phyloP scores from a whole-genome alignment of 2,113 vertebrate species.

The Numida meleagris region DNA sequence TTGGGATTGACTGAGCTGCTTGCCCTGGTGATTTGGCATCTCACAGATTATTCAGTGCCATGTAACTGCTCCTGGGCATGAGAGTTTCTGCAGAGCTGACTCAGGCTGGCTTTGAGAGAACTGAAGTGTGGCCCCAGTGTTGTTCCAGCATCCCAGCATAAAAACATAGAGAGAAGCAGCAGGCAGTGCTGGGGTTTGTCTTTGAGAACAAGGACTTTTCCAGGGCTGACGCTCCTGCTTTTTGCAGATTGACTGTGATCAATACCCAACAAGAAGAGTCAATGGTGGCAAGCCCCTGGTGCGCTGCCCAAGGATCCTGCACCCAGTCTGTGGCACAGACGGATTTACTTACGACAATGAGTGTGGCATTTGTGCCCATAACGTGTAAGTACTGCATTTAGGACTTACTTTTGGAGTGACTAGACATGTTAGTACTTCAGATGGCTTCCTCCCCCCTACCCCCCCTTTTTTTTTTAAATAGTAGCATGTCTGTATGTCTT shows the following conservation, averaged over 20 bases:
- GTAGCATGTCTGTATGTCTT: neutral
- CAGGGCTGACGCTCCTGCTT: neutral
- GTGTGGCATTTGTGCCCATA: constrained; percentile 63
- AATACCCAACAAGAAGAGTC: neutral
- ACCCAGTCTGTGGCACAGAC: constrained; percentile 19
- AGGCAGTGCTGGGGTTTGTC: fast-evolving
- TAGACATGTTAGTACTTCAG: neutral
- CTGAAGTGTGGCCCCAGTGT: fast-evolving
- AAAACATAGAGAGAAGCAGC: neutral
- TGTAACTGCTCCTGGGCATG: neutral
- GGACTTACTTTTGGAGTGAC: neutral
- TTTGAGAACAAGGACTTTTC: neutral
- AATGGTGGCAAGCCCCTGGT: neutral
- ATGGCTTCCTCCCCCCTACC: neutral
- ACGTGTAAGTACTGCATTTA: neutral
- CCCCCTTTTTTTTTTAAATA: neutral
- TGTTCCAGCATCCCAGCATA: neutral
- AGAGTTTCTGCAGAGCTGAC: neutral
- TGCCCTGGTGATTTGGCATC: neutral
- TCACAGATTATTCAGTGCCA: neutral
- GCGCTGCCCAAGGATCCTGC: constrained; percentile 21
- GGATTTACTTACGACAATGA: constrained; percentile 51
- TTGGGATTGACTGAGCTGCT: neutral
- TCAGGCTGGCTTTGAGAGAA: neutral
- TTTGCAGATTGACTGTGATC: constrained; percentile 30